Base-by-base conservation (phyloP, 2,113 vertebrate species). In the Nesospiza acunhae region DNA sequence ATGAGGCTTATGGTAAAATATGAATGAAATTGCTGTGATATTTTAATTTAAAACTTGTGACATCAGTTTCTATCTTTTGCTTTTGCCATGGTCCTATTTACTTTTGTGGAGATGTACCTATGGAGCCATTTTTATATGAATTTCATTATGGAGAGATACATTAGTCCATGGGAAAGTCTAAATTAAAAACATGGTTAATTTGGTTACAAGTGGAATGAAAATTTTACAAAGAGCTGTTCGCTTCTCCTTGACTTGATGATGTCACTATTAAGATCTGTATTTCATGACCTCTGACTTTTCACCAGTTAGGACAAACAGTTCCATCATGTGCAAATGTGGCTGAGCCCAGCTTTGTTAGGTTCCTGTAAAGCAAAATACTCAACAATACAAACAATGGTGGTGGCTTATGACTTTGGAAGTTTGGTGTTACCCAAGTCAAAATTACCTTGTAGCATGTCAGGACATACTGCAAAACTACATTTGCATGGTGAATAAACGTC, bases 41-140 rank as follows among this genome's bases (percentile, higher is more conserved):
- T 62, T 93, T n/a, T 52, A 55, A 53, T 83, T 79, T 90, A 47
- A 7, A 9, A 26, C 23, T 4, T 30, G 20, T 37, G 59, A 44
- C 39, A 80, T n/a, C 11, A 41, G 0, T 76, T n/a, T 87, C 52
- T 74, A 7, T 26, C 30, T 60, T 81, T 63, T 27, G 27, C 19
- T 53, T 92, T 56, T 58, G 24, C 10, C 3, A 49, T 42, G 8
- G 4, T 21, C 18, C 4, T 2, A 3, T 53, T 50, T 0, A 1
- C 5, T 41, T 95, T 58, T 73, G 21, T 33, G 24, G 15, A 1
- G 8, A 46, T 13, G 5, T 6, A 80, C 6, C 7, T n/a, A 28
- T 33, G 18, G 22, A 73, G 33, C 2, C 10, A 19, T 50, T 76
- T 78, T 35, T 13, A 24, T 47, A 55, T 7, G 3, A 59, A 74